These are phyloP conservation scores for Lagopus muta DNA, from an alignment of 2,113 vertebrate species.

Conservation along the genomic window DNA sequence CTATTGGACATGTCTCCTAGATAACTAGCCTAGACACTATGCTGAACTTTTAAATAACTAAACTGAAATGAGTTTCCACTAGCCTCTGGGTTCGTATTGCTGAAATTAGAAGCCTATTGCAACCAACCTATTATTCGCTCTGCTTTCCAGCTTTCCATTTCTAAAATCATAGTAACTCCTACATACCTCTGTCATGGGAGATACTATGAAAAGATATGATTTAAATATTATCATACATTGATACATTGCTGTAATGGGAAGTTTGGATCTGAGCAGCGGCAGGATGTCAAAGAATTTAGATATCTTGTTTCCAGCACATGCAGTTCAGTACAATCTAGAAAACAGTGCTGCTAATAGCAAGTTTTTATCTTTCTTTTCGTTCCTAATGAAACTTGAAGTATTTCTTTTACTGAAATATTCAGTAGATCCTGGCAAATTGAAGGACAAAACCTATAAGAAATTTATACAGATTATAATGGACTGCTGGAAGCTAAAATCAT, in stretches of 20 bases:
- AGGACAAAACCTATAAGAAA: background rate
- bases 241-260: background rate
- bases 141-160: background rate
- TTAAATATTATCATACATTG: background rate
- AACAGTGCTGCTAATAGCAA: background rate
- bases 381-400: background rate
- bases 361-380: background rate
- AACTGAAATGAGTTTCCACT: background rate
- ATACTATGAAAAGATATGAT: background rate
- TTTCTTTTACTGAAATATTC: conserved; percentile 28
- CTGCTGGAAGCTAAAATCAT: conserved; percentile 6
- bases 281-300: background rate
- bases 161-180: background rate
- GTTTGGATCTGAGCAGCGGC: background rate
- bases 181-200: background rate
- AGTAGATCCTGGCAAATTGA: background rate
- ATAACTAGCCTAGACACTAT: background rate
- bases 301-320: background rate
- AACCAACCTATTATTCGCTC: background rate
- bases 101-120: background rate
- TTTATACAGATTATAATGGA: conserved; percentile 7
- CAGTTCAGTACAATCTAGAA: background rate
- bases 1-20: background rate
- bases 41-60: background rate
- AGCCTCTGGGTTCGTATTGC: background rate